Evolutionary conservation across 2,797 vertebrate species (phyloP).

Genomic region (Poecilia velifera): DNA sequence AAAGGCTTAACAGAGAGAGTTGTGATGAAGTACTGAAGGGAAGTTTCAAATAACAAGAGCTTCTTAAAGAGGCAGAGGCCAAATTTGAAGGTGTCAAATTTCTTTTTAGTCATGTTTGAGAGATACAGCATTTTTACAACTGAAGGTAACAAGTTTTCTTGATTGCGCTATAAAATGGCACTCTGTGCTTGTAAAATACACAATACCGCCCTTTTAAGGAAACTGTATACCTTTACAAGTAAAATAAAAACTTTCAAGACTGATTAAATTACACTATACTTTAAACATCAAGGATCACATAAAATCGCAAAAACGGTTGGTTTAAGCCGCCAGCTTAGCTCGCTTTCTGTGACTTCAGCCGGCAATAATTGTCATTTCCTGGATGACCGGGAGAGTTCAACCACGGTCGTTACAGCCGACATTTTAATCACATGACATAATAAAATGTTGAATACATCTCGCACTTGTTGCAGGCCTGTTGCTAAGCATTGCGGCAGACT

Average conservation of each 20-base stretch:
- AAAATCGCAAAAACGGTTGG: background rate
- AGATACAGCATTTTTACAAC: too few relatives aligned
- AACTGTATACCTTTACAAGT: background rate
- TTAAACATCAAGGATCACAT: background rate
- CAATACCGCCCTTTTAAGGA: too few relatives aligned
- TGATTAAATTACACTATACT: background rate
- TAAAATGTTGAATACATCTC: background rate
- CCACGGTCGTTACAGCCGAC: background rate
- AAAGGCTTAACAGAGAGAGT: too few relatives aligned
- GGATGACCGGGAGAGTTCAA: background rate
- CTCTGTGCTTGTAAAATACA: too few relatives aligned
- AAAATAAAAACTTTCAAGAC: background rate
- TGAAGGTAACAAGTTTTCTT: too few relatives aligned
- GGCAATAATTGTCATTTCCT: background rate
- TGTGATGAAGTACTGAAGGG: too few relatives aligned
- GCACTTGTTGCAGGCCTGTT: slow-evolving; percentile 26
- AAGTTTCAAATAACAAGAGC: too few relatives aligned
- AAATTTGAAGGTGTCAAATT: too few relatives aligned
- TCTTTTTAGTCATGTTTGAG: too few relatives aligned
- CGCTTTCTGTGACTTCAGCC: background rate
- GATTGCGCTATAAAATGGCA: too few relatives aligned
- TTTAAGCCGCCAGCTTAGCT: background rate
- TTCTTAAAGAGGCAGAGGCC: too few relatives aligned
- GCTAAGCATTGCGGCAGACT: slow-evolving; percentile 3
- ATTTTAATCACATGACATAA: background rate